Percentiles rank a stretch among this genome's conserved stretches.
phyloP scores from a whole-genome alignment of 2,797 vertebrate genomes.

The Champsocephalus gunnari region DNA sequence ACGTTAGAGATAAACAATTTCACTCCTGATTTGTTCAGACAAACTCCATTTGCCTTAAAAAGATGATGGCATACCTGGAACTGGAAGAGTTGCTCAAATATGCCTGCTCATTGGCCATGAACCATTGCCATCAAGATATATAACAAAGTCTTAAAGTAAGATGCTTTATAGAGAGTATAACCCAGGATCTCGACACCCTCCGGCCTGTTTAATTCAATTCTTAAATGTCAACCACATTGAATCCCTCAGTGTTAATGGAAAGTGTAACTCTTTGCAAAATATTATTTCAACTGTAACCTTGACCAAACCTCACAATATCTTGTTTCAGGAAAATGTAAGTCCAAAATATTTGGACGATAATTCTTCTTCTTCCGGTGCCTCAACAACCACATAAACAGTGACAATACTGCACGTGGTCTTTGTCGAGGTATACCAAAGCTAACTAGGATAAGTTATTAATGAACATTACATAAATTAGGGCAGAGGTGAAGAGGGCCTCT shows the following conservation, averaged over 20 bases:
- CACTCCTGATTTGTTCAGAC: too few relatives aligned
- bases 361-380: background rate
- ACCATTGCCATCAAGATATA: too few relatives aligned
- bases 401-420: constrained; percentile 3
- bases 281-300: background rate
- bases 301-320: background rate
- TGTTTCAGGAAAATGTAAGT: background rate
- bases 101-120: background rate
- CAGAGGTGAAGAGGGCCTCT: constrained; percentile 50
- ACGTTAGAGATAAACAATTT: too few relatives aligned
- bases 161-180: background rate
- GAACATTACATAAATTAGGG: constrained; percentile 34
- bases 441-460: constrained; percentile 25
- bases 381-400: constrained; percentile 12
- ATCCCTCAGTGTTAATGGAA: too few relatives aligned
- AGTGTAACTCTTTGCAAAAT: background rate
- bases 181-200: background rate
- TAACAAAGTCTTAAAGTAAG: too few relatives aligned
- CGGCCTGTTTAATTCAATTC: background rate
- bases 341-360: background rate
- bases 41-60: too few relatives aligned
- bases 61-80: background rate
- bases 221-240: background rate
- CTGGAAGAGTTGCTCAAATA: background rate
- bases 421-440: constrained; percentile 10